These are phyloP conservation scores for Gryllus longicercus DNA, from an alignment of 2,888 invertebrate genomes.

Conservation along the genomic window DNA sequence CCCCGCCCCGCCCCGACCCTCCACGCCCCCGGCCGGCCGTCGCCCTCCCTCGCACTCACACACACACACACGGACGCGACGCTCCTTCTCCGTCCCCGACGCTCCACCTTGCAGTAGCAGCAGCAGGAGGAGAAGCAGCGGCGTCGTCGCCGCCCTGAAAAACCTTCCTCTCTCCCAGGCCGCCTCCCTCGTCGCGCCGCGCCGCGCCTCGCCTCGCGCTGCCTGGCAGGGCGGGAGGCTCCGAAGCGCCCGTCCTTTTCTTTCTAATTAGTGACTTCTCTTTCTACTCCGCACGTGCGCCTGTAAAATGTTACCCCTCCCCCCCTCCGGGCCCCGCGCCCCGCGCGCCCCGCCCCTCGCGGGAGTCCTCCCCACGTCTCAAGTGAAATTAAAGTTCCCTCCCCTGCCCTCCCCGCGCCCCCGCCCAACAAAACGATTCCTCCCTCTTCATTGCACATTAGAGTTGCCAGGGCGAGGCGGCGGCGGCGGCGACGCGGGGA, in stretches of 20 bases:
- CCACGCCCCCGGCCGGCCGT: not conserved
- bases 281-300: slow-evolving; percentile 29
- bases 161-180: not conserved
- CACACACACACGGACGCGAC: slow-evolving; percentile 4
- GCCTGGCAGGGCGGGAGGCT: slow-evolving; percentile 23
- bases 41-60: not conserved
- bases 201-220: not conserved
- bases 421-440: slow-evolving; percentile 39
- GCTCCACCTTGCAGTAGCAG: not conserved
- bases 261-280: slow-evolving; percentile 39
- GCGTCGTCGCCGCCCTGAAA: slow-evolving; percentile 32
- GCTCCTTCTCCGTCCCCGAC: slow-evolving; percentile 23
- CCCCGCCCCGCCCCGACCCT: not conserved
- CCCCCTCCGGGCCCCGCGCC: slow-evolving; percentile 24
- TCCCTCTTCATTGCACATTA: slow-evolving; percentile 37
- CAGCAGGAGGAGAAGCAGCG: slow-evolving; percentile 23
- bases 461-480: slow-evolving; percentile 27
- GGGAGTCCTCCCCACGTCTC: slow-evolving; percentile 38
- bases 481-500: not conserved
- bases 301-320: slow-evolving; percentile 28
- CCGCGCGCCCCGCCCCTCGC: slow-evolving; percentile 24
- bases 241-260: slow-evolving; percentile 34
- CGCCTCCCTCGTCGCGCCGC: not conserved
- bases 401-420: slow-evolving; percentile 36
- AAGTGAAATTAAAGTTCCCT: slow-evolving; percentile 43